Base-by-base conservation (phyloP, 2,797 vertebrate species). In the Gobio occitaniae region DNA sequence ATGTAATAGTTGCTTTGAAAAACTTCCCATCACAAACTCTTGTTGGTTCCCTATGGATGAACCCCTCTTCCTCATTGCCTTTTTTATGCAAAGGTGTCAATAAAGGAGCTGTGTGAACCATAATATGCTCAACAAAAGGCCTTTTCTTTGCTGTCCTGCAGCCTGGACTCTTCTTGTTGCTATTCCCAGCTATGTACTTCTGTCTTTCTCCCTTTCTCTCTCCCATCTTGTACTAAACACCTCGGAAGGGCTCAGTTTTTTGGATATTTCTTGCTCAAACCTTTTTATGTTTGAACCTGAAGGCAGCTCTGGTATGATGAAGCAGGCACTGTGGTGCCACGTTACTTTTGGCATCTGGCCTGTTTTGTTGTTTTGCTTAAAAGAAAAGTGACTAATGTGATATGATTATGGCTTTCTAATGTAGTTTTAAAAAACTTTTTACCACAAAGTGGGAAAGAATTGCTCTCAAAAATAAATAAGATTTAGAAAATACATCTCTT, bases 91-190 rank as follows among this genome's bases (percentile, higher is more conserved):
- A 21, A 17, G 13, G 71, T 75, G 32, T 75, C 41, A 48, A 83
- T 65, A 83, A 65, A 83, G 80, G 4, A 38, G n/a, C 19, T 12
- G 88, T 87, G 70, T 90, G 71, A 86, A 89, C 87, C 89, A 90
- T 91, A 92, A 87, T 93, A 80, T 88, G 85, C 80, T 92, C n/a
- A 79, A 84, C 94, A 94, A 88, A 93, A 91, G 88, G 78, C 2
- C 32, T 32, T 32, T 32, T 32, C 85, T 93, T 85, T 86, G 87
- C 89, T 90, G 89, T 93, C 90, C 90, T 84, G 44, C 19, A 50
- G 44, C 32, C 41, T 91, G 91, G 91, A 92, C 92, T 93, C 91
- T 92, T 93, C 89, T 89, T 92, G 92, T 90, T 90, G 93, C 90
- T 94, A 90, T 94, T 94, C 91, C 88, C 90, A 83, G 90, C 9